Percentiles rank a stretch among this genome's conserved stretches.
Conservation (phyloP, 2,113 vertebrate species). For the Neolamprologus variostigma region DNA sequence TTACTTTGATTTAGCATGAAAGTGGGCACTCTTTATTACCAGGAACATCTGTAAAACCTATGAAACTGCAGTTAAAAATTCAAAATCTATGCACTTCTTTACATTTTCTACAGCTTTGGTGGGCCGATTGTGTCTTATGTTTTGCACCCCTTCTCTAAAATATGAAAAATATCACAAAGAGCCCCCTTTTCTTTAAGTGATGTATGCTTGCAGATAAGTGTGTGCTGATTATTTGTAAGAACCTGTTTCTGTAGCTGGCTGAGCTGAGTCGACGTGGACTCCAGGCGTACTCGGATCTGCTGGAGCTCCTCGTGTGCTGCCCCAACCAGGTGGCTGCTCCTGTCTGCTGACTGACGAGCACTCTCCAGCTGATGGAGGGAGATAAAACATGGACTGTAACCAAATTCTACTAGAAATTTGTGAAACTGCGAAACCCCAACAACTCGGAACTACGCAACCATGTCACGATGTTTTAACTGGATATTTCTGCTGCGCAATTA, state of each 20-base stretch:
- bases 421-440: accelerated
- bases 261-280: slow-evolving; percentile 83
- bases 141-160: accelerated
- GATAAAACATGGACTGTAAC: neutral
- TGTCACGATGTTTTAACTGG: neutral
- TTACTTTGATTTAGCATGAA: neutral
- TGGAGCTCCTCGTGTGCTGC: slow-evolving; percentile 91
- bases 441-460: neutral
- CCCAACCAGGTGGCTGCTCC: slow-evolving; percentile 89
- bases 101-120: accelerated
- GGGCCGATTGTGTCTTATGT: accelerated
- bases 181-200: neutral
- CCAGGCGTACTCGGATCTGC: slow-evolving; percentile 83
- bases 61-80: accelerated
- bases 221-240: neutral
- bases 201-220: neutral
- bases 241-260: slow-evolving; percentile 98
- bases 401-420: neutral
- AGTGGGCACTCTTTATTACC: accelerated
- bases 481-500: neutral
- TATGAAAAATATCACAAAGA: neutral
- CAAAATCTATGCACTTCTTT: accelerated
- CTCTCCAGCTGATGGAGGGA: slow-evolving; percentile 79
- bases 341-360: slow-evolving; percentile 84
- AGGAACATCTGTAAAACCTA: neutral